Evolutionary conservation across 2,888 invertebrate genomes (phyloP).

Genomic region (Campopleginae sp.): DNA sequence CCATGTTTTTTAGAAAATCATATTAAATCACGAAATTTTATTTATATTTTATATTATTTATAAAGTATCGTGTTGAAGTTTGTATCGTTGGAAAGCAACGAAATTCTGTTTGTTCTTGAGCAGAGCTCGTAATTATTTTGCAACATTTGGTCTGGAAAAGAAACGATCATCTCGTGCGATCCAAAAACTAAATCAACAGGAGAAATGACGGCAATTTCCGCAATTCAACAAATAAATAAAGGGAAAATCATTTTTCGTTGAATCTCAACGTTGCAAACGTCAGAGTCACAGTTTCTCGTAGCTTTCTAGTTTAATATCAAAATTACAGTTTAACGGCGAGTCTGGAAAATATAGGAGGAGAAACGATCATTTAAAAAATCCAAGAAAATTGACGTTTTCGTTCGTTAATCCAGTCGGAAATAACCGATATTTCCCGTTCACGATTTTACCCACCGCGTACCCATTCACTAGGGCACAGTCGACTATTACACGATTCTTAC

Average conservation of each 20-base stretch:
- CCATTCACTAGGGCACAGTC: not conserved
- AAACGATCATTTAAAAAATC: conserved; percentile 1
- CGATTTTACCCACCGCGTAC: not conserved
- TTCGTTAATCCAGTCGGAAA: not conserved
- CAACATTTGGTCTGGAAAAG: no score
- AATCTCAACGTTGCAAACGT: no score
- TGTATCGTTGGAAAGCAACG: no score
- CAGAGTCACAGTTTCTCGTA: conserved; percentile 3
- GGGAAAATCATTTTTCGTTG: no score
- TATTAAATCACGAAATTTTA: not conserved
- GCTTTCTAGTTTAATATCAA: conserved; percentile 16
- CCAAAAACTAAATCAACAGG: no score
- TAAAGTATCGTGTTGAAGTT: no score
- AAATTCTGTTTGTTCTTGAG: no score
- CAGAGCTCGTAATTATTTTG: no score
- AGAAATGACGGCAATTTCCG: no score
- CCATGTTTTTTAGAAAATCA: not conserved
- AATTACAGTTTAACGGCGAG: not conserved
- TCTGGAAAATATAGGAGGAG: not conserved
- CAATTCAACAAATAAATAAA: no score
- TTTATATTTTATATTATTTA: no score
- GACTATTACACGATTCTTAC: conserved; percentile 39
- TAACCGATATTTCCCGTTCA: conserved; percentile 34
- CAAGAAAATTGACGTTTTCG: not conserved
- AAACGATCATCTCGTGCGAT: no score